Base-by-base conservation (phyloP, 2,888 invertebrate genomes). In the Listrodromus nycthemerus region DNA sequence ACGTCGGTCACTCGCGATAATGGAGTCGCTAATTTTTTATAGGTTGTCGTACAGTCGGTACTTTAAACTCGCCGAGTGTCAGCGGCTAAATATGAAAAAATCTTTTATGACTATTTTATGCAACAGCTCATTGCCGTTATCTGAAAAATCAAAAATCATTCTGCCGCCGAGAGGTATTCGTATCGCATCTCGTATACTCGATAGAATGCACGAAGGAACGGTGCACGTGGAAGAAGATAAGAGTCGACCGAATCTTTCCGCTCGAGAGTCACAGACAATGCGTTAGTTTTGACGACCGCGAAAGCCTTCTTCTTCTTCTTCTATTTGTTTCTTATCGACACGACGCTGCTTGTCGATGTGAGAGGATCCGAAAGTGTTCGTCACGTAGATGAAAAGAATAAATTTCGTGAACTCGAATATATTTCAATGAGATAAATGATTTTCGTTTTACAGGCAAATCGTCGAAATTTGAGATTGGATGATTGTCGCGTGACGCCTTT, bases 251-350 rank as follows among this genome's bases (percentile, higher is more conserved):
- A 86, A 86, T 86, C 88, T 89, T 89, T 89, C 88, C 88, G 88
- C 88, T 88, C 71, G 80, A 83, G 84, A 88, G 83, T 84, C 88
- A 88, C 87, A 87, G 76, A 90, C 90, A 89, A 90, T 90, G 88
- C 89, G 86, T 79, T 61, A 78, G 88, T 88, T 89, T 90, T 86
- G 88, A 88, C 84, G 87, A 87, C 85, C 71, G 75, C 85, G 84
- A 82, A 83, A 86, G 86, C 82, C 86, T 86, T 87, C 85, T 76
- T 83, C 81, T 76, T 83, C 81, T 78, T 80, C 37, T 79, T 79
- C 61, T 76, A 58, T 65, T 69, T 74, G 67, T 83, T 84, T 83
- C 76, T 80, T 65, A 75, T 67, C 41, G 77, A 48, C 66, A 48
- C 55, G 63, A 48, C 55, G 63, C 74, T 77, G 48, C 61, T 61